Evolutionary conservation across 1,140 invertebrate genomes (phyloP), one percentile per base, ranked within the genome.

Genomic region (Amyelois transitella): DNA sequence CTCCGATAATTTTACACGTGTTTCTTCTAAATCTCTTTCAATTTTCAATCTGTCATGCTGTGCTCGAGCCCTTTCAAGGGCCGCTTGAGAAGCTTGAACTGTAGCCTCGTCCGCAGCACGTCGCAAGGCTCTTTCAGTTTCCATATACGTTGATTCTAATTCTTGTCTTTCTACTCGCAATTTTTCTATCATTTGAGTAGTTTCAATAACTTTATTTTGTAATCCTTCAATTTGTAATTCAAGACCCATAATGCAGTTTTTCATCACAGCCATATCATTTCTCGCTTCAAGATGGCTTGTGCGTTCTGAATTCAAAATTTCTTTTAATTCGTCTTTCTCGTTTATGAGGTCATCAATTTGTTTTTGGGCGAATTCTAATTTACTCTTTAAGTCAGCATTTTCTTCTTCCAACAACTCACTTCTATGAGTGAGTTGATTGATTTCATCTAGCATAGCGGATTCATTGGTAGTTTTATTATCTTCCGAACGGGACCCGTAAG

Each of bases 11-110:
- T 77, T 77, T 20, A 80, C 78, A 10, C 81, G 70, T 6, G 83
- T 75, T 28, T 88, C 75, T 59, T 89, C 88, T 32, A 87, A 58
- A 64, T 89, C 82, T 51, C 80, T 75, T 66, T 88, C 86, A 45
- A 85, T 62, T n/a, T 76, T 68, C 51, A 87, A 62, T 28, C 74
- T 72, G 17, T 88, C 86, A 19, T 88, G 81, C 45, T 86, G 81
- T 0, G 80, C 85, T 12, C 84, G 71, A n/a, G 84, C 79, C 45
- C 86, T 61, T 53, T 89, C 88, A 28, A 89, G 60, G n/a, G 88
- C 81, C 6, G 84, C 86, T 62, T 89, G 82, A 6, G 88, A 89
- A 2, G 88, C 86, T 65, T 88, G 88, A 2, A 89, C 75, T 0
- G 85, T 85, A 0, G 86, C 88, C 52, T 88, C 84, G 54, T 88